Evolutionary conservation across 2,797 vertebrate genomes (phyloP), one percentile per base, ranked within the genome.

Genomic region (Amblyraja radiata): DNA sequence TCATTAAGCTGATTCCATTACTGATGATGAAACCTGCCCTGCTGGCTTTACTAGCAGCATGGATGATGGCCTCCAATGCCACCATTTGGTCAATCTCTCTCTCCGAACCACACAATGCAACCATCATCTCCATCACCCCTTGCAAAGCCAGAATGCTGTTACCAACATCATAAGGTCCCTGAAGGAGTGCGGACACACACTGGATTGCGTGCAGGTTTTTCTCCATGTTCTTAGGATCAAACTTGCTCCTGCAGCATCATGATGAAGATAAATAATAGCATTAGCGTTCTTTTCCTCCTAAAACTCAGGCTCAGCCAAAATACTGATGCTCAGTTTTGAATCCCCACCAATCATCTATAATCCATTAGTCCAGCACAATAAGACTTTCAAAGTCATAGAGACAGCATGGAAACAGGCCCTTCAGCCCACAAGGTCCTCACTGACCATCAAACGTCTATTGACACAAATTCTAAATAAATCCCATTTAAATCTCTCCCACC

Each of bases 111-210:
- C 98, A 99, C 93, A 99, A 96, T 0, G 98, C 98, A n/a, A 99
- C 98, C 98, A 99, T 99, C 98, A 99, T 99, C 95, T 99, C 99
- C 98, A 99, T 99, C 93, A 99, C 96, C 0, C 99, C 99, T 94
- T 98, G 98, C 93, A 95, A 96, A 91, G 98, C 97, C 21, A 98
- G 96, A 23, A 99, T 95, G 83, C 97, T 95, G 91, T 99, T 99
- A 46, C 99, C 99, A 1, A 99, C 96, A 10, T 99, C 99, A n/a
- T 98, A 98, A 0, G 99, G 99, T 18, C 99, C 99, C 95, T 99
- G 98, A 94, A 99, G 96, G 93, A 99, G 94, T 0, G 98, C 98
- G 13, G 99, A 99, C 94, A 99, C 97, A 0, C 96, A 96, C 95
- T 98, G 99, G 95, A 99, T 96, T 54, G 98, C 99, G 0, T 98